Percentiles rank a stretch among this genome's conserved stretches.
Conservation (phyloP, 2,888 invertebrate genomes). For the Dorcus hopei region DNA sequence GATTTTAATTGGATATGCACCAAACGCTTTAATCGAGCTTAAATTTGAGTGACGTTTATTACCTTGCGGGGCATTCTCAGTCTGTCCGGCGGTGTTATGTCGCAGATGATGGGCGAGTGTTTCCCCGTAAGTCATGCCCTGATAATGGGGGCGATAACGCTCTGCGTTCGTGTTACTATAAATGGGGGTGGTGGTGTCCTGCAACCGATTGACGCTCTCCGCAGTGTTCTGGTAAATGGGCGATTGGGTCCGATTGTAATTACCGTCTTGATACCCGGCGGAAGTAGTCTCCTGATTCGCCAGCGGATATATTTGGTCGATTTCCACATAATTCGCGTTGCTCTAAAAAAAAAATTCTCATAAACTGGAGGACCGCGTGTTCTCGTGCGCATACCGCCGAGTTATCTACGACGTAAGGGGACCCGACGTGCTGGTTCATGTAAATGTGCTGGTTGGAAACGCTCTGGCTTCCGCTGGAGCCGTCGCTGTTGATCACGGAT, state of each 20-base stretch:
- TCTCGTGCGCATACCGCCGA: conserved; percentile 40
- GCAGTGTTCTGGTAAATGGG: conserved; percentile 57
- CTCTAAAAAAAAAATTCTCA: conserved; percentile 21
- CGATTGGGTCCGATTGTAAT: conserved; percentile 50
- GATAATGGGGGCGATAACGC: conserved; percentile 44
- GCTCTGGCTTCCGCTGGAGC: conserved; percentile 48
- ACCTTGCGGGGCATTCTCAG: conserved; percentile 49
- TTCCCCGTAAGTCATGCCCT: conserved; percentile 55
- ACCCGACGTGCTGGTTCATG: conserved; percentile 54
- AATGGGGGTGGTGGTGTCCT: conserved; percentile 50
- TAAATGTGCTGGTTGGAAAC: conserved; percentile 54
- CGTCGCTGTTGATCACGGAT: conserved; percentile 52
- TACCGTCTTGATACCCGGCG: conserved; percentile 39
- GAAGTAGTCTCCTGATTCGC: conserved; percentile 42
- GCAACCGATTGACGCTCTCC: conserved; percentile 22
- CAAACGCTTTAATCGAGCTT: too few species aligned
- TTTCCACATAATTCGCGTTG: conserved; percentile 54
- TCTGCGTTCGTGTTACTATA: conserved; percentile 55
- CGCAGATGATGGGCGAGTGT: conserved; percentile 55
- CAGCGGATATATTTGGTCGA: conserved; percentile 56
- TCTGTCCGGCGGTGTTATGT: conserved; percentile 53
- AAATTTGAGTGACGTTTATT: too few species aligned
- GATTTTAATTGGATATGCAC: too few species aligned
- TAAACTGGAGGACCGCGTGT: background rate
- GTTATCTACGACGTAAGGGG: conserved; percentile 55